phyloP scores from a whole-genome alignment of 2,888 invertebrate species.

The Amblyjoppa proteus region DNA sequence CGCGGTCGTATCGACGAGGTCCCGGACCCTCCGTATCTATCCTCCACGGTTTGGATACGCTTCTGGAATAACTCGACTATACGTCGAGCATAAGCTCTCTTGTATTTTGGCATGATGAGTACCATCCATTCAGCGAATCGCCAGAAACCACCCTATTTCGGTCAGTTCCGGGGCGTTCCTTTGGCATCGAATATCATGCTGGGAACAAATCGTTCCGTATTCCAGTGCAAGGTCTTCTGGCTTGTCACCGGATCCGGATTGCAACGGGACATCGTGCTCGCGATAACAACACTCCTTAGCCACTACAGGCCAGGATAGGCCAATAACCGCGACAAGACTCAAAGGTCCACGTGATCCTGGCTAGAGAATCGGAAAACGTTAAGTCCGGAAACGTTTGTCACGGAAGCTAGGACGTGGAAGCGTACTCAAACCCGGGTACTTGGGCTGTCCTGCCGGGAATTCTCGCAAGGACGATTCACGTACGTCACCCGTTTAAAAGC shows the following conservation, averaged over 20 bases:
- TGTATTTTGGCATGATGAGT: not conserved
- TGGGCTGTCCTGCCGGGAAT: constrained; percentile 10
- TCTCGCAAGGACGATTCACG: constrained; percentile 41
- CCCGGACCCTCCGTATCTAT: constrained; percentile 19
- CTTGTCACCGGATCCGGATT: constrained; percentile 46
- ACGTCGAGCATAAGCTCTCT: not conserved
- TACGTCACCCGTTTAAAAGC: constrained; percentile 52
- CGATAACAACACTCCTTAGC: constrained; percentile 33
- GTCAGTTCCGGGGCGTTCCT: no score
- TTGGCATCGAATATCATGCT: no score
- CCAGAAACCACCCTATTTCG: no score
- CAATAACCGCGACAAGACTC: not conserved
- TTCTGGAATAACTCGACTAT: constrained; percentile 23
- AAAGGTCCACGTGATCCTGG: not conserved
- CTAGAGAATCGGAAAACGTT: constrained; percentile 61
- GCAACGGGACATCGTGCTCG: constrained; percentile 41
- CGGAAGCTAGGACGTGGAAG: constrained; percentile 14
- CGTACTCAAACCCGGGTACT: constrained; percentile 17
- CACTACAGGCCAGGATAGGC: not conserved
- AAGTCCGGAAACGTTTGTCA: constrained; percentile 60
- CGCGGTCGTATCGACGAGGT: constrained; percentile 57
- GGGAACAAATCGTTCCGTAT: not conserved
- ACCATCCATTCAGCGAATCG: no score
- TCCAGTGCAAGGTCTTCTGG: constrained; percentile 5
- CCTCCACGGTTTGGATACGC: not conserved